A percentile compares a stretch with the other conserved stretches of the same genome.
phyloP scores from a whole-genome alignment of 2,113 vertebrate genomes.

The Sporophila hypoxantha region DNA sequence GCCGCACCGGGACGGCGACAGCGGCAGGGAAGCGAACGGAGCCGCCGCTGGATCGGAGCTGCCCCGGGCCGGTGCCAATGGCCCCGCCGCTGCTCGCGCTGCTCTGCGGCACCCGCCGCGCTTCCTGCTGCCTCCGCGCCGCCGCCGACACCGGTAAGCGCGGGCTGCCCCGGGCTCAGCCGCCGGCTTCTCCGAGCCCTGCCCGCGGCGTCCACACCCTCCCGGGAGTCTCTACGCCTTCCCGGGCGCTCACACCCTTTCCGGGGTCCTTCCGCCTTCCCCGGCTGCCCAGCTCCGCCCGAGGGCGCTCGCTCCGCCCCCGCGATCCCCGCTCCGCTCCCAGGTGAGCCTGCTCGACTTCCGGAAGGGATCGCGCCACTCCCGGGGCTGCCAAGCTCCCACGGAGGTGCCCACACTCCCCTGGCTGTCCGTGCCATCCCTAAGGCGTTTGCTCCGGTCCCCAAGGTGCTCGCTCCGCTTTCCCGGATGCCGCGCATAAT shows the following conservation, averaged over 20 bases:
- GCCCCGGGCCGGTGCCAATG: neutral
- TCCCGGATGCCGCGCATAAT: no score
- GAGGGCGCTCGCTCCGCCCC: neutral
- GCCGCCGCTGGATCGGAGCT: neutral
- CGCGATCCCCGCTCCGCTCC: neutral
- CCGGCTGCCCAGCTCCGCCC: neutral
- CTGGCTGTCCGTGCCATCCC: accelerated
- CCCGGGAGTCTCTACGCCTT: accelerated
- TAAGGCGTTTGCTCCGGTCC: accelerated
- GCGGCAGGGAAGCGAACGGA: neutral
- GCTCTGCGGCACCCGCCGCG: neutral
- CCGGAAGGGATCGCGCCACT: neutral
- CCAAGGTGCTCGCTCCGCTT: no score
- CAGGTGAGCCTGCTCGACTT: neutral
- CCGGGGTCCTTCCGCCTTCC: accelerated
- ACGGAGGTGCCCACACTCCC: accelerated
- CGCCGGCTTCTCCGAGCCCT: neutral
- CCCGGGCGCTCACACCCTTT: accelerated
- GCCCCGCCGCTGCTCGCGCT: neutral
- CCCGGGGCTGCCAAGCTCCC: neutral
- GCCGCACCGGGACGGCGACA: neutral
- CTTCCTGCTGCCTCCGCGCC: neutral
- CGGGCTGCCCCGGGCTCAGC: neutral
- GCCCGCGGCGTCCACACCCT: neutral
- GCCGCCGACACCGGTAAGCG: neutral